phyloP scores from a whole-genome alignment of 2,797 vertebrate species.

The Aplochiton taeniatus region DNA sequence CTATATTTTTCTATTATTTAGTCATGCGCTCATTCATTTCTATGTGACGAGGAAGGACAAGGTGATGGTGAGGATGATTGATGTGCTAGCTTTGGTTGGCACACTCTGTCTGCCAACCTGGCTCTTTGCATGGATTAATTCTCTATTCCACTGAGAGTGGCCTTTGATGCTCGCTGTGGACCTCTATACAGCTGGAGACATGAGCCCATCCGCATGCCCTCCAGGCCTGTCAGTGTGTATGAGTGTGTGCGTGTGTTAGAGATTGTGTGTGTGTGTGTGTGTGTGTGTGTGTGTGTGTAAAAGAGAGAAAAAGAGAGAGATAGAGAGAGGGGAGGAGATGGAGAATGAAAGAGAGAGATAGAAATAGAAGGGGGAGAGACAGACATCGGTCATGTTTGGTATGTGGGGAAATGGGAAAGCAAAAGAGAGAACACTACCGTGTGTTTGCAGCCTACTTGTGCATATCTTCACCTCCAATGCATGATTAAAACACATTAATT shows the following conservation, averaged over 20 bases:
- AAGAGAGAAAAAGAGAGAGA: background rate
- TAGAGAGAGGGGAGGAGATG: background rate
- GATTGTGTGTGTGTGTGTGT: slow-evolving; percentile 2
- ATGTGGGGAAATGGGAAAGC: no score
- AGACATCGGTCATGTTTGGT: background rate
- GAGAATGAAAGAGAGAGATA: background rate
- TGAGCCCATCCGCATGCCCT: slow-evolving; percentile 6
- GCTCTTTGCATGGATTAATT: slow-evolving; percentile 3
- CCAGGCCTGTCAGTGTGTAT: slow-evolving; percentile 1
- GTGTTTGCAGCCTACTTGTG: background rate
- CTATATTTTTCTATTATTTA: no score
- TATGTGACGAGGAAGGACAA: no score
- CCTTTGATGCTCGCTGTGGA: slow-evolving; percentile 9
- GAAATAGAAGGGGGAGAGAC: no score
- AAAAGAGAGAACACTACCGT: background rate
- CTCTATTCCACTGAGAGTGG: slow-evolving; percentile 1
- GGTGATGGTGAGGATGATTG: background rate
- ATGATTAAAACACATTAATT: slow-evolving; percentile 32
- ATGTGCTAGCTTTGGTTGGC: background rate
- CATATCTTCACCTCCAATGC: slow-evolving; percentile 15
- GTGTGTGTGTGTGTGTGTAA: slow-evolving; percentile 9
- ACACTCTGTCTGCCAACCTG: background rate
- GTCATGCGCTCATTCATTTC: no score
- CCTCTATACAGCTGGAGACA: background rate
- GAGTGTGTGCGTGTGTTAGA: slow-evolving; percentile 12